phyloP scores from a whole-genome alignment of 2,113 vertebrate species.

The Pithys albifrons region DNA sequence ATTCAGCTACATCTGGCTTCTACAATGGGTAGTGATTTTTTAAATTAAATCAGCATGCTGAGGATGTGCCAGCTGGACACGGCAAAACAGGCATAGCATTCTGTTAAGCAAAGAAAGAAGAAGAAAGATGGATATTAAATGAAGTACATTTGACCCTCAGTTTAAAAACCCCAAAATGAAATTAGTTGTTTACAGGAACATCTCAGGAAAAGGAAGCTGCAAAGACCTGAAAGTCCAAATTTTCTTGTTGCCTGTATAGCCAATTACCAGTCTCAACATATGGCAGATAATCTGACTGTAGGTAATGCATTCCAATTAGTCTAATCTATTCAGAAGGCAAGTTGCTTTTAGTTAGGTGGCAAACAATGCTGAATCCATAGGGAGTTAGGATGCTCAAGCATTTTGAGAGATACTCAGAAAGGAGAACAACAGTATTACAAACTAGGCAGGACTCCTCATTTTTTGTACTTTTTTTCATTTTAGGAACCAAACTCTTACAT shows the following conservation, averaged over 20 bases:
- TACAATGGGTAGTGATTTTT: neutral
- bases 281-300: neutral
- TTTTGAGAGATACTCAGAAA: neutral
- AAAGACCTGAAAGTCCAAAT: neutral
- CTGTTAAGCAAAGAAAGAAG: neutral
- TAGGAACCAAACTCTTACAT: neutral
- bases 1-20: conserved; percentile 38
- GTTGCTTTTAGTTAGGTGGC: neutral
- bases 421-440: neutral
- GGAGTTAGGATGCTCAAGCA: neutral
- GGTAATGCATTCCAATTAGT: neutral
- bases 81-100: neutral
- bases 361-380: neutral
- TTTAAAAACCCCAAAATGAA: neutral
- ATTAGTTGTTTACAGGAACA: neutral
- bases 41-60: conserved; percentile 36
- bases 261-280: neutral
- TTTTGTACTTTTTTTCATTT: neutral
- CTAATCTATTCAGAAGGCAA: neutral
- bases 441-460: neutral
- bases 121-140: neutral
- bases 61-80: conserved; percentile 34
- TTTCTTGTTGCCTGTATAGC: neutral
- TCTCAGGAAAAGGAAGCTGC: neutral
- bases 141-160: neutral